These are phyloP conservation scores for Philonicus albiceps DNA, from an alignment of 2,888 invertebrate species.

Conservation along the genomic window DNA sequence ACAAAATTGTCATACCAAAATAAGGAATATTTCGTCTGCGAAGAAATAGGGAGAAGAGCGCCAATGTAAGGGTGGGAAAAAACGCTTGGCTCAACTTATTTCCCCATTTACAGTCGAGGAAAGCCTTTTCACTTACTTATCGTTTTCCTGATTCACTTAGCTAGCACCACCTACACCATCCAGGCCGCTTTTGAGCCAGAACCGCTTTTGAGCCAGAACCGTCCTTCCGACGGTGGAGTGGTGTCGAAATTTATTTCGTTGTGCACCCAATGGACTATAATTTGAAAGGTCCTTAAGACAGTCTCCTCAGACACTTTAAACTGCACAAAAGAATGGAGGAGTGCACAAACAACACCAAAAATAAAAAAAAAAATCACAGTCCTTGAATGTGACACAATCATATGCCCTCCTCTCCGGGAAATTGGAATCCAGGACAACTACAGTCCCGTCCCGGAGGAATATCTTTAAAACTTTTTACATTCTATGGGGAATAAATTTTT, in stretches of 20 bases:
- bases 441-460: too few species aligned
- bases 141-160: constrained; percentile 2
- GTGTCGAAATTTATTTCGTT: neutral
- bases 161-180: neutral
- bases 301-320: neutral
- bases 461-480: neutral
- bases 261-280: neutral
- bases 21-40: neutral
- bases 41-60: neutral
- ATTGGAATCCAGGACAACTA: neutral
- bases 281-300: neutral
- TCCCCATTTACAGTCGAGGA: neutral
- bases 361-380: neutral
- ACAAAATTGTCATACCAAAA: constrained; percentile 4
- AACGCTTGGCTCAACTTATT: neutral
- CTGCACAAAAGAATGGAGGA: neutral
- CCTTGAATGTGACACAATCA: neutral
- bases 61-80: neutral
- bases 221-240: neutral
- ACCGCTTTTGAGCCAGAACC: neutral
- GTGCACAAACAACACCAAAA: neutral
- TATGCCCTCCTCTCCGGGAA: neutral
- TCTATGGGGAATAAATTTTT: neutral
- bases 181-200: neutral
- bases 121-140: constrained; percentile 8